Base-by-base conservation (phyloP, 92 coral and sea anemone genomes). In the Zoanthus sansibaricus region DNA sequence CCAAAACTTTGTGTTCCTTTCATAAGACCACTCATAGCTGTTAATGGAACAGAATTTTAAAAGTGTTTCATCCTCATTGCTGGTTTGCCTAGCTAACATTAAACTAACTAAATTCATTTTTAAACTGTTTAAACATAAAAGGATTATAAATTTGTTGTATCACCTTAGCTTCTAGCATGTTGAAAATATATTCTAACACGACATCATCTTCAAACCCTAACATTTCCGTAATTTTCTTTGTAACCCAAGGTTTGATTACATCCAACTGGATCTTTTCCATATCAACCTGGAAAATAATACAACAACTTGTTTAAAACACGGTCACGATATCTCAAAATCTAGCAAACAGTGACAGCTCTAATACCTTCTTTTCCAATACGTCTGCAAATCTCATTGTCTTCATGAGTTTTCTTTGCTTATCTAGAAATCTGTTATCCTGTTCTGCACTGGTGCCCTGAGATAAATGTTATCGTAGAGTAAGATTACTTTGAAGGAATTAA, bases 91-190 rank as follows among this genome's bases (percentile, higher is more conserved):
- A 25, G 25, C 25, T 25, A 0, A 25, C 25, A 25, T 25, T 25
- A 0, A 25, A 25, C 25, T 25, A 25, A 25, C 25, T 25, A 25
- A 25, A 37, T 37, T 37, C 4, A 37, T 37, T 37, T 37, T 4
- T 37, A 37, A 37, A 37, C 18, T 58, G n/a, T 58, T 58, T 9
- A 62, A n/a, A 17, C 21, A 62, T 18, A 62, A 7, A 17, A n/a
- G 21, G 1, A 62, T 4, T 0, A 62, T 17, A 9, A n/a, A 4
- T 5, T n/a, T 62, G n/a, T 58, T 6, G 31, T 14, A 30, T 25
- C 74, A 96, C 99, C 98, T 96, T 93, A 62, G 89, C 99, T 55
- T 96, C 98, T 46, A 96, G 93, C 99, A 96, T 96, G 83, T 96
- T 96, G 58, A 95, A 89, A 20, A 96, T 91, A 84, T 91, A 96